Evolutionary conservation across 2,888 invertebrate species (phyloP).

Genomic region (Archips crataeganus): DNA sequence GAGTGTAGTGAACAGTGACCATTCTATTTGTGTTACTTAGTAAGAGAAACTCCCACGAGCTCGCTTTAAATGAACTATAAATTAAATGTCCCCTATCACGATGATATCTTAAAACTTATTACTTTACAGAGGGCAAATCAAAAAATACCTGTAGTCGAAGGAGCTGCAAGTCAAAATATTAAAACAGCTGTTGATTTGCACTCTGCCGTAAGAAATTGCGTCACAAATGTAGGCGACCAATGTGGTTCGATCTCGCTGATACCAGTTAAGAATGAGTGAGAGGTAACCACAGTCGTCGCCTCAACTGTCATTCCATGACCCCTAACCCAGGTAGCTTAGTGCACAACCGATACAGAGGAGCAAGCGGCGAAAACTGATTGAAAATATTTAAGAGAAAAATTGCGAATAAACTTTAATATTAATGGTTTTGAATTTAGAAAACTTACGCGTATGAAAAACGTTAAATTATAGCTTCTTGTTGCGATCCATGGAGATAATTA

Average conservation of each 20-base stretch:
- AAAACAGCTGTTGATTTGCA: neutral
- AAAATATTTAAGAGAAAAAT: neutral
- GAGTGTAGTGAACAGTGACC: neutral
- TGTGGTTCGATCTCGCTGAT: neutral
- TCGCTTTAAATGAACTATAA: conserved; percentile 1
- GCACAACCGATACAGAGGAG: neutral
- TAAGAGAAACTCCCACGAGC: conserved; percentile 21
- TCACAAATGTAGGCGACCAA: neutral
- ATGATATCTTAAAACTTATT: neutral
- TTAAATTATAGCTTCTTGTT: too few species aligned
- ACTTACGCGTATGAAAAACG: too few species aligned
- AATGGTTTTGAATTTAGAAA: too few species aligned
- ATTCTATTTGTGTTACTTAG: neutral
- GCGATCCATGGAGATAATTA: too few species aligned
- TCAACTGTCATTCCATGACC: neutral
- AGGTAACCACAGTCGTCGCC: neutral
- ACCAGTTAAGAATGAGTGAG: neutral
- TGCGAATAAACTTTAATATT: too few species aligned
- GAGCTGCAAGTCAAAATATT: too few species aligned
- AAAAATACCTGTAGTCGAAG: neutral
- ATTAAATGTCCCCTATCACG: conserved; percentile 10
- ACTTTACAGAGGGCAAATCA: conserved; percentile 6
- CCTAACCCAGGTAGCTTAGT: neutral
- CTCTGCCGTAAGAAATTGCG: neutral
- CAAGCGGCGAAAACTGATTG: conserved; percentile 3